Evolutionary conservation across 30 jellyfish, hydroid and myxozoan species (phyloP).

Genomic region (Nemopilema nomurai): DNA sequence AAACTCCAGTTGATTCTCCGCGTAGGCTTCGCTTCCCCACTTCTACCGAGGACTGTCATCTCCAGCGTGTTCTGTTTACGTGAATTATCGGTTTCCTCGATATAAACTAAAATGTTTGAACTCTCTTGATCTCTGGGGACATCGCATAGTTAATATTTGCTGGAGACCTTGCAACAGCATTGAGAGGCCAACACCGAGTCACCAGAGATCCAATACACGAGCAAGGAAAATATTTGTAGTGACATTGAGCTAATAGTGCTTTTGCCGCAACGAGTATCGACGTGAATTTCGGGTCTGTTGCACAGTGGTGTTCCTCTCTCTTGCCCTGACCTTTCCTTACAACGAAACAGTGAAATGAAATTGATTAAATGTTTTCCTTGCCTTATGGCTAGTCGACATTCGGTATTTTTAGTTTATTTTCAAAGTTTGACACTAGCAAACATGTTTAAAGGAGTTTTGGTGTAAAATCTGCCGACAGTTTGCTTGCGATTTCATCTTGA

Average conservation of each 20-base stretch:
- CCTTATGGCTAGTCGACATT: constrained; percentile 43
- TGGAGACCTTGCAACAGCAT: constrained; percentile 49
- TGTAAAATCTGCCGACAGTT: constrained; percentile 65
- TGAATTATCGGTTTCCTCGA: constrained; percentile 48
- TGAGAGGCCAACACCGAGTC: constrained; percentile 56
- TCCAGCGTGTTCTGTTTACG: not conserved
- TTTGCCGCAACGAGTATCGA: not conserved
- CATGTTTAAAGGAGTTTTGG: constrained; percentile 56
- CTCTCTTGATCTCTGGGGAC: constrained; percentile 71
- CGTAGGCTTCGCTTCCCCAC: no score
- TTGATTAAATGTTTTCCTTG: constrained; percentile 32
- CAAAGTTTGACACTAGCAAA: constrained; percentile 76
- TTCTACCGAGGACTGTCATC: not conserved
- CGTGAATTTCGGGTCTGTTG: not conserved
- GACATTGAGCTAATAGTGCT: not conserved
- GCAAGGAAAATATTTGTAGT: constrained; percentile 40
- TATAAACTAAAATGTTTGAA: constrained; percentile 38
- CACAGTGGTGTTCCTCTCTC: not conserved
- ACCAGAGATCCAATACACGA: constrained; percentile 36
- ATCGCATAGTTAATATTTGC: constrained; percentile 66
- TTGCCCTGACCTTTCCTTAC: not conserved
- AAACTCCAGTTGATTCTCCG: no score
- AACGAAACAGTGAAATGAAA: not conserved
- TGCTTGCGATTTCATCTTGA: constrained; percentile 51
- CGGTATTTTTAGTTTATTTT: constrained; percentile 48